These are phyloP conservation scores for Gryllus longicercus DNA, from an alignment of 2,888 invertebrate genomes.

Conservation along the genomic window DNA sequence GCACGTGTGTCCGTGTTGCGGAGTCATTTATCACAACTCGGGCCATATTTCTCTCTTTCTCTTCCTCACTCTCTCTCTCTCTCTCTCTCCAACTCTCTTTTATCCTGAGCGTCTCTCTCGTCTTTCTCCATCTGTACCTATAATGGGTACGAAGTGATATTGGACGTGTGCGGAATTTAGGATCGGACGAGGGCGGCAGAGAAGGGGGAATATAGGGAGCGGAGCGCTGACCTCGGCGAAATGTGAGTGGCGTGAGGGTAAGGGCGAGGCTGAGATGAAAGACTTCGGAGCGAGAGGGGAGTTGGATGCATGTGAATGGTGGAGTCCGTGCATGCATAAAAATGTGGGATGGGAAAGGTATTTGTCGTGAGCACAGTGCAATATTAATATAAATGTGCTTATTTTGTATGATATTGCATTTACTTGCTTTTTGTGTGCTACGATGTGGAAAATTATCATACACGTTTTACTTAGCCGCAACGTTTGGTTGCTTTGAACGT, in stretches of 20 bases:
- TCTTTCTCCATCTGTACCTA: conserved; percentile 1
- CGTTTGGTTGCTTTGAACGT: too few relatives aligned
- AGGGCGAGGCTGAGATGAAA: neutral
- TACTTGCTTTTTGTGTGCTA: too few relatives aligned
- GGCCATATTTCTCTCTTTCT: neutral
- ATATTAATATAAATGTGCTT: too few relatives aligned
- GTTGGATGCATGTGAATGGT: too few relatives aligned
- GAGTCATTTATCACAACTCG: conserved; percentile 1
- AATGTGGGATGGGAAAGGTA: too few relatives aligned
- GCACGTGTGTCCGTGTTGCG: neutral
- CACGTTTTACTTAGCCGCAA: too few relatives aligned
- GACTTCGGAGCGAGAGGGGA: too few relatives aligned
- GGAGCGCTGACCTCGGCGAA: neutral
- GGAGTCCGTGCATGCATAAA: too few relatives aligned
- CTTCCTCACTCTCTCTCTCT: neutral
- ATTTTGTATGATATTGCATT: too few relatives aligned
- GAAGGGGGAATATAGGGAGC: neutral
- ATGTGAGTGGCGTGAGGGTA: neutral
- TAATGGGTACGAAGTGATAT: conserved; percentile 3
- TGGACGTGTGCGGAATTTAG: conserved; percentile 17
- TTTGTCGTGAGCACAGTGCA: too few relatives aligned
- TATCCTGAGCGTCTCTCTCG: neutral
- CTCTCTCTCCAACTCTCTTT: neutral
- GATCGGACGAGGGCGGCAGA: neutral
- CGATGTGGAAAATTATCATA: too few relatives aligned